These are phyloP conservation scores for Amblyopsis hoosieri DNA, from an alignment of 2,797 vertebrate species.

Conservation along the genomic window DNA sequence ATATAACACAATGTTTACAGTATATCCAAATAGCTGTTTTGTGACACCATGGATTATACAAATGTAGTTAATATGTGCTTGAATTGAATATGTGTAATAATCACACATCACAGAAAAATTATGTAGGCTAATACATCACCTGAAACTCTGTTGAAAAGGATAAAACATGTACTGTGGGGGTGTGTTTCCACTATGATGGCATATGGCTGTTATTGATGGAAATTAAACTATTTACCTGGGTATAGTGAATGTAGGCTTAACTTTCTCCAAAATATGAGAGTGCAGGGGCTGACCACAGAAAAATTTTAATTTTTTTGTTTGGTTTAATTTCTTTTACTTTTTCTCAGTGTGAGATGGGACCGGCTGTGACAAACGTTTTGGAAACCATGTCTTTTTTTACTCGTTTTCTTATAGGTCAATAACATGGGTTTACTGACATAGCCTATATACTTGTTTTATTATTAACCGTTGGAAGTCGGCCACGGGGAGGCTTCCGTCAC, in stretches of 20 bases:
- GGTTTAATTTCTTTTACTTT: conserved; percentile 18
- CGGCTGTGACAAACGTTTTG: conserved; percentile 15
- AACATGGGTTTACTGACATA: conserved; percentile 19
- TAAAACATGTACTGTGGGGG: conserved; percentile 49
- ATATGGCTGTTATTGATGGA: conserved; percentile 65
- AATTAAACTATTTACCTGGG: conserved; percentile 44
- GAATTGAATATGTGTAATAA: too few relatives aligned
- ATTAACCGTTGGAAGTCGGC: conserved; percentile 9
- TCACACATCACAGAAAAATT: neutral
- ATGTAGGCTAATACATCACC: conserved; percentile 32
- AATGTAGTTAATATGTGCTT: too few relatives aligned
- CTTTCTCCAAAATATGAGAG: conserved; percentile 67
- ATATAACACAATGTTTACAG: too few relatives aligned
- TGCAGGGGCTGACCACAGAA: conserved; percentile 33
- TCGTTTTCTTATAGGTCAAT: conserved; percentile 51
- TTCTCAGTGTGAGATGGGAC: conserved; percentile 9
- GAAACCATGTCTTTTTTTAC: conserved; percentile 10
- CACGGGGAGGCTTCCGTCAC: neutral
- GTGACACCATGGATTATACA: too few relatives aligned
- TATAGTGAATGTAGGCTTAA: conserved; percentile 32
- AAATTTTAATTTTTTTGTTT: conserved; percentile 36
- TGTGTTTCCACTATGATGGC: conserved; percentile 55
- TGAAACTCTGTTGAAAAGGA: conserved; percentile 39
- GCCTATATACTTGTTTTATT: neutral
- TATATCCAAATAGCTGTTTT: too few relatives aligned